phyloP scores from a whole-genome alignment of 2,797 vertebrate species.

The Naso thynnoides region DNA sequence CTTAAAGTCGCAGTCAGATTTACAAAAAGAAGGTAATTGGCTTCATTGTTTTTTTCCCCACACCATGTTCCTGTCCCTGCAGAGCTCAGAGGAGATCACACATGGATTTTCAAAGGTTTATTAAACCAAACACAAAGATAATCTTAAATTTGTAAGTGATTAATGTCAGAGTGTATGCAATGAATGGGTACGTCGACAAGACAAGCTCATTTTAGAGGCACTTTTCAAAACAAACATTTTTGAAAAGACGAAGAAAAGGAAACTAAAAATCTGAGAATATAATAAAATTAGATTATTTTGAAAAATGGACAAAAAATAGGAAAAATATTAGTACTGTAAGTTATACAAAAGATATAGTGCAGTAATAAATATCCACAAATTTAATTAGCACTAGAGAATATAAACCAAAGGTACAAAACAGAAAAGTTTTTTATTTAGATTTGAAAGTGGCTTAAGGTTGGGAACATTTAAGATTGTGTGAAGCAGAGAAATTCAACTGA shows the following conservation, averaged over 20 bases:
- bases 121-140: slow-evolving; percentile 26
- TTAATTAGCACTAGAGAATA: neutral
- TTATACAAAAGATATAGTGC: neutral
- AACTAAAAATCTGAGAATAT: neutral
- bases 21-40: slow-evolving; percentile 60
- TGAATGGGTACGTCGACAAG: neutral
- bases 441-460: neutral
- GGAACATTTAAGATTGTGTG: neutral
- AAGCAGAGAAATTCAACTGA: no score
- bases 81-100: slow-evolving; percentile 17
- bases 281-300: neutral
- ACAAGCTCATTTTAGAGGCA: neutral
- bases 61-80: neutral
- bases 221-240: neutral
- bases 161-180: neutral
- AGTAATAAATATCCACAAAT: neutral
- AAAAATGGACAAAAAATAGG: slow-evolving; percentile 8
- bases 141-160: slow-evolving; percentile 41
- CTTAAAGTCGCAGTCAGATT: slow-evolving; percentile 48
- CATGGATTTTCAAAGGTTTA: slow-evolving; percentile 27
- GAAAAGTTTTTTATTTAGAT: neutral
- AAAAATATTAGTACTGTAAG: neutral
- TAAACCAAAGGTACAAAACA: neutral
- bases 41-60: slow-evolving; percentile 36
- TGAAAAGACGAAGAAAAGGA: slow-evolving; percentile 1